phyloP scores from a whole-genome alignment of 2,888 invertebrate species.

The Sphaerophoria taeniata region DNA sequence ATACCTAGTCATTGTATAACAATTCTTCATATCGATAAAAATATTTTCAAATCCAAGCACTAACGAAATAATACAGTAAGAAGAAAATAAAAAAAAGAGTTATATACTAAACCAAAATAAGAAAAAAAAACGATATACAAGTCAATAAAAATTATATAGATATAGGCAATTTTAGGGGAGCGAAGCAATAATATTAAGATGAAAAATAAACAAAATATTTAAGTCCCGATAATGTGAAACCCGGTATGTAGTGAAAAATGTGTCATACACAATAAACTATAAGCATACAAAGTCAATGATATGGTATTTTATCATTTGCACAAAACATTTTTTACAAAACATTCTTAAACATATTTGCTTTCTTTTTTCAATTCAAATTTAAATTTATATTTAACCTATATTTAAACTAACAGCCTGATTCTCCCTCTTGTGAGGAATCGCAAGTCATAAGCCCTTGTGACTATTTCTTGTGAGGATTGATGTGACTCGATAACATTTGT shows the following conservation, averaged over 20 bases:
- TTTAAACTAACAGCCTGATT: too few relatives aligned
- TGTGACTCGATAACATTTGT: too few relatives aligned
- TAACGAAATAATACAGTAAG: constrained; percentile 72
- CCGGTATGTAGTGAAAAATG: constrained; percentile 66
- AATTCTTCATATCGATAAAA: constrained; percentile 70
- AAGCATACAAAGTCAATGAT: constrained; percentile 46
- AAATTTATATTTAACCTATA: constrained; percentile 25
- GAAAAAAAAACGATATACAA: constrained; percentile 55
- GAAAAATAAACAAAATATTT: constrained; percentile 31
- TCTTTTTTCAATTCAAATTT: constrained; percentile 31
- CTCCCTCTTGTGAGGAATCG: too few relatives aligned
- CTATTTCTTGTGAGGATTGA: too few relatives aligned
- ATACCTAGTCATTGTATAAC: constrained; percentile 66
- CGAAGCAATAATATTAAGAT: constrained; percentile 70
- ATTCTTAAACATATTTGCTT: constrained; percentile 37
- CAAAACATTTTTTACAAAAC: constrained; percentile 29
- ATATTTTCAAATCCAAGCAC: constrained; percentile 59
- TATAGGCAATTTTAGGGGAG: constrained; percentile 68
- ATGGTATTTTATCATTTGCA: constrained; percentile 47
- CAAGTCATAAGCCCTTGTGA: too few relatives aligned
- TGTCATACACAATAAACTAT: constrained; percentile 70
- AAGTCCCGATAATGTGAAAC: constrained; percentile 66
- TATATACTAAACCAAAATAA: constrained; percentile 26
- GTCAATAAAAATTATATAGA: constrained; percentile 68
- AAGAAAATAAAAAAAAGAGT: constrained; percentile 34